Percentiles rank a stretch among this genome's conserved stretches.
Evolutionary conservation across 2,797 vertebrate species (phyloP).

Genomic region (Nothura maculosa): DNA sequence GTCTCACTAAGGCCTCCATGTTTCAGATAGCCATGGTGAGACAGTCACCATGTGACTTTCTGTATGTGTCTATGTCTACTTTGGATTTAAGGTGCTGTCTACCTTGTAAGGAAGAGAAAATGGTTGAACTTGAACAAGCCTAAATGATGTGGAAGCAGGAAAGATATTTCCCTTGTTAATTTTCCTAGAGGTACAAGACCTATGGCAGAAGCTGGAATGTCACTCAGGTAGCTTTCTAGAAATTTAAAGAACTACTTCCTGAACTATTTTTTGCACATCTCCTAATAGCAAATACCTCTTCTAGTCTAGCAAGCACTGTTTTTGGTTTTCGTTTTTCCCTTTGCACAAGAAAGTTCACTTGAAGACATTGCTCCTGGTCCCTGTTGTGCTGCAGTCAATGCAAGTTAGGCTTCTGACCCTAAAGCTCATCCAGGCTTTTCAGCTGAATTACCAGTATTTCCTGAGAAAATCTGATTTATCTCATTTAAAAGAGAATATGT

Average conservation of each 20-base stretch:
- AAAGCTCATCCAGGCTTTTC: background rate
- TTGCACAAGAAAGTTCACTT: background rate
- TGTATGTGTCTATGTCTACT: background rate
- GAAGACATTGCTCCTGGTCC: background rate
- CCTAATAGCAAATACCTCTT: background rate
- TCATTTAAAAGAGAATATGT: background rate
- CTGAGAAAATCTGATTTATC: background rate
- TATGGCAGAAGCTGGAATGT: background rate
- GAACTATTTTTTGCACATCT: background rate
- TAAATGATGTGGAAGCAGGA: background rate
- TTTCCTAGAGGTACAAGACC: background rate
- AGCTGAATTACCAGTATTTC: background rate
- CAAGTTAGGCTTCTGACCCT: background rate
- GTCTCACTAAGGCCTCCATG: background rate
- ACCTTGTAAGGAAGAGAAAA: background rate
- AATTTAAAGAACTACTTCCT: background rate
- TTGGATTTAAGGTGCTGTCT: background rate
- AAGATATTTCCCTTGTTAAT: background rate
- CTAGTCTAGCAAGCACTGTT: background rate
- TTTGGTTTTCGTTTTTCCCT: background rate
- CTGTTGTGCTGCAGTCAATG: background rate
- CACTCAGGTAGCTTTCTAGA: background rate
- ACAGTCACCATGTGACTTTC: too few species aligned
- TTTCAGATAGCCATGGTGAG: background rate
- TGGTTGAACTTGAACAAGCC: background rate